A percentile compares a stretch with the other conserved stretches of the same genome.
Conservation (phyloP, 2,797 vertebrate species). For the Chelon labrosus region DNA sequence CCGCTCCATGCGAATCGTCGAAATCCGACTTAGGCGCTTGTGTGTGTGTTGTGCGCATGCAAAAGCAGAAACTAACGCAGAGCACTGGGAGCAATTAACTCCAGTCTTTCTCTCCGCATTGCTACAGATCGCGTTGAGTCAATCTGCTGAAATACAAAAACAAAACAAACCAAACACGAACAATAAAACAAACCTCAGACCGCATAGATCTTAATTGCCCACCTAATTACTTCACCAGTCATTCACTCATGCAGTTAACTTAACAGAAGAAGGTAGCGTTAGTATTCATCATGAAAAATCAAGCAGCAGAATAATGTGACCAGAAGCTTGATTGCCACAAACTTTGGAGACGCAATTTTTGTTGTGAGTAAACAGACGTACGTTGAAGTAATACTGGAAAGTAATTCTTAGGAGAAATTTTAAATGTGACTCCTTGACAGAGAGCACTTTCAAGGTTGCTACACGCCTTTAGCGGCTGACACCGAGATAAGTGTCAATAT, state of each 20-base stretch:
- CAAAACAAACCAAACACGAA: slow-evolving; percentile 67
- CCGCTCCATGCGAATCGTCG: slow-evolving; percentile 42
- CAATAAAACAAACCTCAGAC: slow-evolving; percentile 74
- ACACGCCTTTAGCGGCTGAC: slow-evolving; percentile 17
- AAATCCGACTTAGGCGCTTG: slow-evolving; percentile 34
- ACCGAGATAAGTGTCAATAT: slow-evolving; percentile 43
- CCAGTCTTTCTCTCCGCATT: slow-evolving; percentile 60
- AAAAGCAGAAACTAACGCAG: slow-evolving; percentile 63
- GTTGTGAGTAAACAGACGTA: slow-evolving; percentile 20
- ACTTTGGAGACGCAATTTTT: not conserved
- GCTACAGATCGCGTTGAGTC: slow-evolving; percentile 65
- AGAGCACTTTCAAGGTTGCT: slow-evolving; percentile 2
- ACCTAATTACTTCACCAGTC: slow-evolving; percentile 66
- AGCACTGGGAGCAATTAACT: slow-evolving; percentile 83
- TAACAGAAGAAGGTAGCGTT: slow-evolving; percentile 42
- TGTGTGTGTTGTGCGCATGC: slow-evolving; percentile 1
- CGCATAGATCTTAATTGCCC: slow-evolving; percentile 71
- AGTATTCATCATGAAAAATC: slow-evolving; percentile 65
- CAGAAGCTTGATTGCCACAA: slow-evolving; percentile 44
- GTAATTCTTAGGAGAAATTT: not conserved
- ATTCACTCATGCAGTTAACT: slow-evolving; percentile 49
- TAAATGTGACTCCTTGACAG: slow-evolving; percentile 17
- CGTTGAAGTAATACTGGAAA: not conserved
- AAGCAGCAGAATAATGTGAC: slow-evolving; percentile 59
- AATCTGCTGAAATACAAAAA: slow-evolving; percentile 68